phyloP scores from a whole-genome alignment of 2,113 vertebrate species.

The Hemichromis elongatus region DNA sequence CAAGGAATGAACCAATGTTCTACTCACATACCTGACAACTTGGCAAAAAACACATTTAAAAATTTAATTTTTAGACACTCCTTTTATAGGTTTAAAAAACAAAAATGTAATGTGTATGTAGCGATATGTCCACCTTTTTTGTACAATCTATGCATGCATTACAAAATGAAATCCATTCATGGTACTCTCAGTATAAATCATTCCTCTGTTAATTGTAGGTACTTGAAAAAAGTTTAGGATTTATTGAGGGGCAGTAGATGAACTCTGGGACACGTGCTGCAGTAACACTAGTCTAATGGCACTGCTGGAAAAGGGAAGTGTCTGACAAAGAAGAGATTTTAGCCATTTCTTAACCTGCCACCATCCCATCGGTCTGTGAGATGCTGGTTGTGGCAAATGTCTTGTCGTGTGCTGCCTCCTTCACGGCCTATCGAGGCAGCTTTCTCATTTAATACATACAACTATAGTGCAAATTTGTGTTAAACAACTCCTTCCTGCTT shows the following conservation, averaged over 20 bases:
- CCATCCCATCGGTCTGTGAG: neutral
- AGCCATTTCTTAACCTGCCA: neutral
- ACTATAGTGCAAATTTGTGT: neutral
- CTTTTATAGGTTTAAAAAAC: neutral
- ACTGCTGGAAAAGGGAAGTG: neutral
- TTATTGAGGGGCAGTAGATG: neutral
- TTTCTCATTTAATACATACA: neutral
- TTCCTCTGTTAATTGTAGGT: neutral
- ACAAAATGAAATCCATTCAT: neutral
- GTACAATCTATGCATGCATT: neutral
- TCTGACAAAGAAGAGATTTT: neutral
- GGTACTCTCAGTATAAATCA: neutral
- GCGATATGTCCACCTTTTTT: neutral
- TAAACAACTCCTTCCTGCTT: neutral
- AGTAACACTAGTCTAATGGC: neutral
- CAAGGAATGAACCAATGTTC: fast-evolving
- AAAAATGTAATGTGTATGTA: neutral
- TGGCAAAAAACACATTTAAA: neutral
- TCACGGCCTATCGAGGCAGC: neutral
- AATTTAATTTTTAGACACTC: fast-evolving
- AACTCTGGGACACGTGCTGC: neutral
- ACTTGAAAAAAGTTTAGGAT: neutral
- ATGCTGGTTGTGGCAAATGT: neutral
- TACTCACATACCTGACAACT: neutral
- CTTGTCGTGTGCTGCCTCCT: neutral